A percentile compares a stretch with the other conserved stretches of the same genome.
Conservation (phyloP, 2,797 vertebrate genomes). For the Falco concolor region DNA sequence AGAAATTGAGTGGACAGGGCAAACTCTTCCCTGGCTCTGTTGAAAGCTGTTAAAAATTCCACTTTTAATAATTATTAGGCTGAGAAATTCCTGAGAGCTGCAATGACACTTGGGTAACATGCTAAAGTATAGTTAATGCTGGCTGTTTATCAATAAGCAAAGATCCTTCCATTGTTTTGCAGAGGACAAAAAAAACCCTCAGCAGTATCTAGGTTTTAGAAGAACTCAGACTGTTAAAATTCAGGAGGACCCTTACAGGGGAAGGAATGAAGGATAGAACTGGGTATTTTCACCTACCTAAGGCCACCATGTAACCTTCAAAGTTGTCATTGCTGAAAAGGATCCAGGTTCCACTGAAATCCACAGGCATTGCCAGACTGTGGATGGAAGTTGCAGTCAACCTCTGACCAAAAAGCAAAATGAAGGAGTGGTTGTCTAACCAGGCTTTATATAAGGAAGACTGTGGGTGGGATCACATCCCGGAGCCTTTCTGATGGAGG, state of each 20-base stretch:
- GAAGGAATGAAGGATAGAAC: background rate
- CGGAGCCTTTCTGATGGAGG: background rate
- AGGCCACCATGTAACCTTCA: slow-evolving; percentile 82
- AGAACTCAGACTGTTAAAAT: background rate
- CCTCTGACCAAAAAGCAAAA: background rate
- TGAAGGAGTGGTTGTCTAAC: background rate
- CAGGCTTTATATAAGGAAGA: slow-evolving; percentile 7
- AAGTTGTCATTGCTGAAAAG: slow-evolving; percentile 83
- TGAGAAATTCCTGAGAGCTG: background rate
- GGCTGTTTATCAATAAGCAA: background rate
- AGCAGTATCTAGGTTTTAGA: background rate
- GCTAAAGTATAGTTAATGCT: background rate
- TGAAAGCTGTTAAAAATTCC: background rate
- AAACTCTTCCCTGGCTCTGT: background rate
- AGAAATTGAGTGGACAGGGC: background rate
- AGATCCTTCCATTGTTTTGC: background rate
- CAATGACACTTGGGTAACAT: background rate
- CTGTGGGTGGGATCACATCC: background rate
- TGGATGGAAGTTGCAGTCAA: background rate
- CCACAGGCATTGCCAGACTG: slow-evolving; percentile 71
- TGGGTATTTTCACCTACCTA: slow-evolving; percentile 74
- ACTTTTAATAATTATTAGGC: background rate
- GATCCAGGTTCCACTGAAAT: slow-evolving; percentile 86
- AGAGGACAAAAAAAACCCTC: background rate
- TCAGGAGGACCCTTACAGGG: background rate